phyloP scores from a whole-genome alignment of 2,113 vertebrate species.

The Vanacampus margaritifer region DNA sequence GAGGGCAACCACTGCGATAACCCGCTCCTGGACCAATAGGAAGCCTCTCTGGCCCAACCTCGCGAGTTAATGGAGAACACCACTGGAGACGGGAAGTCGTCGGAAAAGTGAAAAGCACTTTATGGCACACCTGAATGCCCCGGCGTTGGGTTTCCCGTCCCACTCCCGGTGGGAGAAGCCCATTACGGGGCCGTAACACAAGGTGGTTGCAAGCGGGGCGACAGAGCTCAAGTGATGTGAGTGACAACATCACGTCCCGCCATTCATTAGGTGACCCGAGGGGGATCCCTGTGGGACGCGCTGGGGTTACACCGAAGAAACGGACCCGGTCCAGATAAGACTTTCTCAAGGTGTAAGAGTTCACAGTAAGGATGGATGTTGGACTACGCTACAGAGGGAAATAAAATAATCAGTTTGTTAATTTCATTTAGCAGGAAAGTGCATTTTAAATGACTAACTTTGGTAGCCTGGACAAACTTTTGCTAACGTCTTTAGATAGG shows the following conservation, averaged over 20 bases:
- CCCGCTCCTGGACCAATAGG: slow-evolving; percentile 56
- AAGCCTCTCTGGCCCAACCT: slow-evolving; percentile 55
- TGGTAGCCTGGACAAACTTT: too few relatives aligned
- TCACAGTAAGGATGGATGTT: background rate
- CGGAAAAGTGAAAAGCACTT: slow-evolving; percentile 72
- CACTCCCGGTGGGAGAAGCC: slow-evolving; percentile 62
- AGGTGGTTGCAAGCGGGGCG: slow-evolving; percentile 60
- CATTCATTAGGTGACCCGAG: slow-evolving; percentile 54
- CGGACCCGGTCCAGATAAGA: slow-evolving; percentile 14
- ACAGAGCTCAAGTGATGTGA: slow-evolving; percentile 67
- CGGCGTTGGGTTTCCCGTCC: slow-evolving; percentile 59
- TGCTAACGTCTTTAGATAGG: too few relatives aligned
- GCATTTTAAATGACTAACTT: too few relatives aligned
- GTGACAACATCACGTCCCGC: slow-evolving; percentile 61
- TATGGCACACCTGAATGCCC: slow-evolving; percentile 69
- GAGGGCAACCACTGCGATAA: slow-evolving; percentile 65
- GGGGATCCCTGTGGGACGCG: slow-evolving; percentile 52
- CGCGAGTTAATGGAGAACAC: slow-evolving; percentile 69
- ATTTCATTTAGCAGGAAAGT: too few relatives aligned
- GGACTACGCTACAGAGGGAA: background rate
- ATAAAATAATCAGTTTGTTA: background rate
- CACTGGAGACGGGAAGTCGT: slow-evolving; percentile 75
- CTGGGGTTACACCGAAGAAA: slow-evolving; percentile 31
- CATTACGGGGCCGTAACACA: slow-evolving; percentile 62
- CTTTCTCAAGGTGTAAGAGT: slow-evolving; percentile 13